Conservation (phyloP, 2,888 invertebrate genomes). For the Watsonalla binaria region DNA sequence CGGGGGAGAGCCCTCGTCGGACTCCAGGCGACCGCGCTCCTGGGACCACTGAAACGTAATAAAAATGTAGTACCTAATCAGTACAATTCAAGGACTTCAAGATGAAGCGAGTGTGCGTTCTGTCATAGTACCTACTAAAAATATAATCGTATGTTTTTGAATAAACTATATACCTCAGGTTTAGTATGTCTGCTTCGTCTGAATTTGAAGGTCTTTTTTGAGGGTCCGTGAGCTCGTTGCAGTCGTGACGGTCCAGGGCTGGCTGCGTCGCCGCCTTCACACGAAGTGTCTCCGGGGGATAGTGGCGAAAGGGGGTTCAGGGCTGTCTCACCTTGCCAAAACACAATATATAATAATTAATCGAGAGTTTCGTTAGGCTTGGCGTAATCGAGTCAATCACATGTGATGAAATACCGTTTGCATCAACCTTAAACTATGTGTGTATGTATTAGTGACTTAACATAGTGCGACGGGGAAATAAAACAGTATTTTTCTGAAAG, state of each 20-base stretch:
- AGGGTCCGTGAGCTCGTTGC: conserved; percentile 95
- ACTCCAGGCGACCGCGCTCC: conserved; percentile 44
- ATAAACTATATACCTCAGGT: conserved; percentile 78
- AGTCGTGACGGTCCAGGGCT: conserved; percentile 81
- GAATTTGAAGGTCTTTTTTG: conserved; percentile 94
- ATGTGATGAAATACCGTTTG: too few relatives aligned
- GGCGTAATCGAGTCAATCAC: too few relatives aligned
- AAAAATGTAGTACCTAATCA: too few relatives aligned
- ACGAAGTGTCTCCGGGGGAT: conserved; percentile 78
- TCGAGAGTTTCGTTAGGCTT: too few relatives aligned
- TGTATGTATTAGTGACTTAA: too few relatives aligned
- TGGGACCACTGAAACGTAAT: not conserved
- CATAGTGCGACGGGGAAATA: too few relatives aligned
- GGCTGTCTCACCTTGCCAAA: conserved; percentile 81
- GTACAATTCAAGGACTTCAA: too few relatives aligned
- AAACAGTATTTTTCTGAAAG: too few relatives aligned
- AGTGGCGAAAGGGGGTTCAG: conserved; percentile 86
- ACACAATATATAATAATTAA: not conserved
- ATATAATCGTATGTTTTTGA: not conserved
- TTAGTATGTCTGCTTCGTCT: conserved; percentile 86
- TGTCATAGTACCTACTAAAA: too few relatives aligned
- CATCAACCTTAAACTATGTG: too few relatives aligned
- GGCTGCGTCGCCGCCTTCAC: conserved; percentile 55
- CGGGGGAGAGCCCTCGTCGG: conserved; percentile 63
- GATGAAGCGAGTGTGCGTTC: too few relatives aligned